Conservation (phyloP, 2,797 vertebrate species). For the Distichodus sexfasciatus region DNA sequence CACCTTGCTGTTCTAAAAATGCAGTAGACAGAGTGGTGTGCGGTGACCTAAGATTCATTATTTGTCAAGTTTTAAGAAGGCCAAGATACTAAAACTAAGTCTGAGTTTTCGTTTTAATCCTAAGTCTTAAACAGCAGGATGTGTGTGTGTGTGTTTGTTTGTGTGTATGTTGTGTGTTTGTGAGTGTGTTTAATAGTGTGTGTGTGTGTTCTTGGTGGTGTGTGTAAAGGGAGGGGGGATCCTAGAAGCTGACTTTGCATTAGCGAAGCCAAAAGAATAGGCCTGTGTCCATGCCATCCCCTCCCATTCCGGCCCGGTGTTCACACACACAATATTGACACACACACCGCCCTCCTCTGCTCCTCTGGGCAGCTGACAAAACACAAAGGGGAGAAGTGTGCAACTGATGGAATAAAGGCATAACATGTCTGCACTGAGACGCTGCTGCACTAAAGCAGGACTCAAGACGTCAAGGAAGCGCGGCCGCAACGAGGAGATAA, state of each 20-base stretch:
- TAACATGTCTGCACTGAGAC: constrained; percentile 73
- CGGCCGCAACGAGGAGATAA: too few relatives aligned
- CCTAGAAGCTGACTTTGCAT: constrained; percentile 46
- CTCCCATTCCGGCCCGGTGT: constrained; percentile 24
- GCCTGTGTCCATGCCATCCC: constrained; percentile 39
- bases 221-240: constrained; percentile 34
- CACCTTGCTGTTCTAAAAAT: constrained; percentile 55
- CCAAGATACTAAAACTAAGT: too few relatives aligned
- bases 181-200: background rate
- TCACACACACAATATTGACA: constrained; percentile 29
- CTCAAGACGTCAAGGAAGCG: too few relatives aligned
- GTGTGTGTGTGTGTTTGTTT: background rate
- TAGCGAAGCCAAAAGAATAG: constrained; percentile 42
- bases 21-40: constrained; percentile 60
- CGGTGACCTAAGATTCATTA: too few relatives aligned
- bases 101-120: too few relatives aligned
- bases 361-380: constrained; percentile 73
- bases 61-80: too few relatives aligned
- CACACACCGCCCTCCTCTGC: constrained; percentile 42
- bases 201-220: constrained; percentile 18
- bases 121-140: too few relatives aligned
- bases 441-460: constrained; percentile 70
- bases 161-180: constrained; percentile 12
- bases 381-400: constrained; percentile 78
- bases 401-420: constrained; percentile 76